Evolutionary conservation across 2,888 invertebrate genomes (phyloP), one percentile per base, ranked within the genome.

Genomic region (Tenthredo scrophulariae): DNA sequence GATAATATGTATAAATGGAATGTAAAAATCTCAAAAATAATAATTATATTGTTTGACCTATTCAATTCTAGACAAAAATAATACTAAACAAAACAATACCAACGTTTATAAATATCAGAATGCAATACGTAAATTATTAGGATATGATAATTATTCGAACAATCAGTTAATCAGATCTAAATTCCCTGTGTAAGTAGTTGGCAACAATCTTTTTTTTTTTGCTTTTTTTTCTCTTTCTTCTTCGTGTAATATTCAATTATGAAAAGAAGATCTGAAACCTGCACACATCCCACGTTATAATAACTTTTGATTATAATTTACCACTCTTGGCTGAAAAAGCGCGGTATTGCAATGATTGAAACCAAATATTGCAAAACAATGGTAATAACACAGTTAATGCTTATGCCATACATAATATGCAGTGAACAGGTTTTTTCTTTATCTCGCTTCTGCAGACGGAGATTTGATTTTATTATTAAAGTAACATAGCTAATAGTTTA

Each of bases 351-450:
- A 54, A 26, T 65, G 58, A 80, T 85, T 72, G 72, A 84, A 58
- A 86, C 86, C 82, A 85, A 87, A 85, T 87, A 86, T 85, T 84
- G 83, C 84, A 84, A 79, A 87, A 85, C 85, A 87, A 86, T 84
- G 83, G 83, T 72, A 62, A 84, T 85, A 84, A 83, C 80, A 77
- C 72, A 86, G 43, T 67, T 75, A 37, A 37, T 37, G 58, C 84
- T 82, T 62, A 37, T 37, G 84, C 62, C 70, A 77, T 29, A 83
- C n/a, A 79, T 54, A 65, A 79, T 54, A 65, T 80, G 84, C 58
- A 84, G 83, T 79, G 80, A 83, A 86, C 84, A 85, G 67, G 29
- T 58, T 65, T 84, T 82, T 37, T 80, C 54, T 85, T 84, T 80
- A 33, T 85, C 85, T 84, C 37, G 26, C n/a, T 77, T 80, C 79